phyloP scores from a whole-genome alignment of 2,113 vertebrate genomes.

The Halichoerus grypus region DNA sequence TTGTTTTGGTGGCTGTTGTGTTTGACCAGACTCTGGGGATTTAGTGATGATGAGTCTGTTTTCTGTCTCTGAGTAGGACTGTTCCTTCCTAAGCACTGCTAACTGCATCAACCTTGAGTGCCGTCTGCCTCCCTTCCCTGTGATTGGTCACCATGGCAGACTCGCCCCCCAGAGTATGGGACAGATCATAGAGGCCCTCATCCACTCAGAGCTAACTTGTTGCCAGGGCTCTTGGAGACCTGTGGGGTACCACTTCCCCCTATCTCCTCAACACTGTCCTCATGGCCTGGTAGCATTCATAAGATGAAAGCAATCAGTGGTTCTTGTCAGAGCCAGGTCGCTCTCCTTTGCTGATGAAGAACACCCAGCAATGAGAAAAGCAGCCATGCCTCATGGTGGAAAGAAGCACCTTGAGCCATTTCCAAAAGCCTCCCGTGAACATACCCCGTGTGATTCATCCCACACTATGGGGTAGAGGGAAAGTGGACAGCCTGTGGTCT shows the following conservation, averaged over 20 bases:
- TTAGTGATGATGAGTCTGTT: background rate
- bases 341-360: background rate
- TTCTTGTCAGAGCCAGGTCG: background rate
- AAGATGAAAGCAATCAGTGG: background rate
- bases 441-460: background rate
- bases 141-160: background rate
- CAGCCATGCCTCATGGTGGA: background rate
- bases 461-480: background rate
- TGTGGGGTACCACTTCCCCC: background rate
- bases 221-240: background rate
- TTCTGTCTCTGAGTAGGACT: background rate
- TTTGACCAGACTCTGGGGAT: too few relatives aligned
- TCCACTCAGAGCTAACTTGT: background rate
- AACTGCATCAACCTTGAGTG: background rate
- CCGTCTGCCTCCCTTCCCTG: background rate
- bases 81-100: background rate
- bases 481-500: background rate
- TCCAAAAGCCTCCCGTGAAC: background rate
- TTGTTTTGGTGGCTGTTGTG: too few relatives aligned
- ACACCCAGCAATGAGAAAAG: background rate
- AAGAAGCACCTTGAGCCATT: background rate
- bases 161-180: rapidly evolving
- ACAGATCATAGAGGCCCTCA: background rate
- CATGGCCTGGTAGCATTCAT: background rate
- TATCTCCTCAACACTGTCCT: background rate